Conservation (phyloP, 1,140 invertebrate genomes). For the Steinernema khuongi region DNA sequence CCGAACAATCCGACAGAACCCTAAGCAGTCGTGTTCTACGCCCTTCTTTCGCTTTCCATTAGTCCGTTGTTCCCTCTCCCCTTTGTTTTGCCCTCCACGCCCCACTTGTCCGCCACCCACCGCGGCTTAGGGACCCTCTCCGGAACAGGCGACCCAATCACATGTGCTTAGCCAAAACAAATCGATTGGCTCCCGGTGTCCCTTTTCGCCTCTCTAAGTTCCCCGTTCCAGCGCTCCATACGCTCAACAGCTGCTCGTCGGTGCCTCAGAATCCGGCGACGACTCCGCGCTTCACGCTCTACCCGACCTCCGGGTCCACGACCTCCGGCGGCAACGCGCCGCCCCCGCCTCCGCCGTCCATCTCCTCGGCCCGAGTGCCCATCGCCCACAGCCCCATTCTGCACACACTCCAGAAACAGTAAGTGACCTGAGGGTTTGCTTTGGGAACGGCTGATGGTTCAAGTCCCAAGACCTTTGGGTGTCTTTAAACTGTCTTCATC, state of each 20-base stretch:
- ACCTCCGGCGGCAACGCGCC: background rate
- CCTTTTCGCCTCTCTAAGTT: background rate
- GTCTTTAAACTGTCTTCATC: no score
- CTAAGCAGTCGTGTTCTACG: no score
- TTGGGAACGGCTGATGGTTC: no score
- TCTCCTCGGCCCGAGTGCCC: background rate
- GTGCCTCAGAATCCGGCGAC: background rate
- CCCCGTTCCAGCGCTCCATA: background rate
- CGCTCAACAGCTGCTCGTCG: slow-evolving; percentile 7
- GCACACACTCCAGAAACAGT: slow-evolving; percentile 7
- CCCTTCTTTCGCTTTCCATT: no score
- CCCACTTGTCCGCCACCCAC: no score
- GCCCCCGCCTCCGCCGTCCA: background rate
- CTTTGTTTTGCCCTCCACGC: no score
- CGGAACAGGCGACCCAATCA: background rate
- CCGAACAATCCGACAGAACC: no score
- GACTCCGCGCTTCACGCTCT: slow-evolving; percentile 4
- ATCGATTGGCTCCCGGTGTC: background rate
- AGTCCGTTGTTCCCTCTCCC: no score
- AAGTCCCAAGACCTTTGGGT: no score
- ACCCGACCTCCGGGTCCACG: background rate
- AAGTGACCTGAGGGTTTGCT: background rate
- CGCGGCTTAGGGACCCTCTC: no score
- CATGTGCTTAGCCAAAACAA: background rate
- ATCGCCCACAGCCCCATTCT: slow-evolving; percentile 1